Evolutionary conservation across 2,888 invertebrate genomes (phyloP), one percentile per base, ranked within the genome.

Genomic region (Cheilosia soror): DNA sequence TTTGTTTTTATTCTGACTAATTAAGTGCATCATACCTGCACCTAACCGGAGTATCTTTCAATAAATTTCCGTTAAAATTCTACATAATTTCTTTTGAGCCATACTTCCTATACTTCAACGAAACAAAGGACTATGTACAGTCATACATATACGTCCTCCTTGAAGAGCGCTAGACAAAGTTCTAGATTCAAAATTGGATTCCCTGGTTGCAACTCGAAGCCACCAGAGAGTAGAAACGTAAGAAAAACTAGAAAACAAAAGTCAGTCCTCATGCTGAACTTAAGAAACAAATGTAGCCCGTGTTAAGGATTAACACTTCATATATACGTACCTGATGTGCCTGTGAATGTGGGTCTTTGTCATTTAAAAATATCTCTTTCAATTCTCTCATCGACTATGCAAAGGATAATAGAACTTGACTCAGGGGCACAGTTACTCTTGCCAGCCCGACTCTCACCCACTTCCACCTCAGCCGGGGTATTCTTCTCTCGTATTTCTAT

Each of bases 261-360:
- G 57, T 37, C 65, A 33, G 55, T 13, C 20, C 31, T 68, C 76
- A n/a, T n/a, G n/a, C n/a, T n/a, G n/a, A 33, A 60, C 42, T 68
- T 51, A 68, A 69, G 42, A 33, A 77, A 77, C 47, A 68, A 77
- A 77, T 62, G 47, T 62, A 77, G 68, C 77, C 33, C 77, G 37
- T 69, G 77, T 44, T 53, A 62, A 81, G 60, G 49, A 81, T 81
- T 37, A 42, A 63, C 62, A 81, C 69, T 75, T 51, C 27, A 49
- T 25, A 49, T 49, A 49, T 4, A 51, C 9, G 3, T 11, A 37
- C 37, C 4, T 2, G 5, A 7, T 31, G 20, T 47, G 47, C 40
- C 40, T 57, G 51, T 76, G 49, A 65, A 63, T 80, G 60, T 73
- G 6, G 51, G 65, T 57, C 75, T 65, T 81, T 81, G 69, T 71